Evolutionary conservation across 2,888 invertebrate species (phyloP).

Genomic region (Parochlus steinenii): DNA sequence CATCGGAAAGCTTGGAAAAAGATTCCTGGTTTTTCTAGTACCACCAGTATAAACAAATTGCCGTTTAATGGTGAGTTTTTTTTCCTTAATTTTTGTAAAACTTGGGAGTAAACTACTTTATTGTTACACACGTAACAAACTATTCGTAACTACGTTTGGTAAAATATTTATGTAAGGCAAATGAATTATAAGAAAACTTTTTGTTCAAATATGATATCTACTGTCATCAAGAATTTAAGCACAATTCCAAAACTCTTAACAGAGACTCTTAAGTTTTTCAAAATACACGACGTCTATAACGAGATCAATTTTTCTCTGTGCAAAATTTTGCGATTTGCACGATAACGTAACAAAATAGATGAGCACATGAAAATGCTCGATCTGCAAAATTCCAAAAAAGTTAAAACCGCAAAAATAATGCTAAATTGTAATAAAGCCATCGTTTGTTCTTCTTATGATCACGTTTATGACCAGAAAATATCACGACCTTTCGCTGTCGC

Average conservation of each 20-base stretch:
- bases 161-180: too few relatives aligned
- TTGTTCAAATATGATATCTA: too few relatives aligned
- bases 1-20: conserved; percentile 65
- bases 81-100: conserved; percentile 12
- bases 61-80: conserved; percentile 44
- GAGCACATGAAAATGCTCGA: neutral
- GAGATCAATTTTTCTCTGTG: too few relatives aligned
- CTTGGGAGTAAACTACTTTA: neutral
- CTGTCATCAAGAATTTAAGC: too few relatives aligned
- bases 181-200: too few relatives aligned
- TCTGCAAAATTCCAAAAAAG: neutral
- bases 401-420: conserved; percentile 6
- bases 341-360: neutral
- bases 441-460: conserved; percentile 12
- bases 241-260: too few relatives aligned
- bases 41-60: conserved; percentile 50
- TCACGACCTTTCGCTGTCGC: too few relatives aligned
- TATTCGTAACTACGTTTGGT: too few relatives aligned
- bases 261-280: too few relatives aligned
- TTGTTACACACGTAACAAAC: neutral
- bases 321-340: too few relatives aligned
- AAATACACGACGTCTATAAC: too few relatives aligned
- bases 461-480: conserved; percentile 11
- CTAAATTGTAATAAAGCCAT: conserved; percentile 13
- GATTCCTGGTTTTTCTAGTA: conserved; percentile 54